Evolutionary conservation across 2,113 vertebrate species (phyloP).

Genomic region (Hydropotes inermis): DNA sequence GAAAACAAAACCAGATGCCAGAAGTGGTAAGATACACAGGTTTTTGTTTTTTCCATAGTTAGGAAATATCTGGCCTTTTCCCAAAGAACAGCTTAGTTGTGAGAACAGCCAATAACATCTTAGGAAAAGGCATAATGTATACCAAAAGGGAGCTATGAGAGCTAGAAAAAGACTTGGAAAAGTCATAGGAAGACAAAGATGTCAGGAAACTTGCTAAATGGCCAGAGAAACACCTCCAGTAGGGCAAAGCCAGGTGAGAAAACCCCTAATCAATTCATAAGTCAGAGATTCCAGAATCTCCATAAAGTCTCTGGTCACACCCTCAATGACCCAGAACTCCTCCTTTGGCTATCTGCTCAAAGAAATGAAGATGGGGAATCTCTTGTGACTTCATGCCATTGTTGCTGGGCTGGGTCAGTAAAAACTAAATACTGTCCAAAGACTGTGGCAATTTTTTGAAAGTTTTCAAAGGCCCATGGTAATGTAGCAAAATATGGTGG

Average conservation of each 20-base stretch:
- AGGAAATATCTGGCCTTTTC: background rate
- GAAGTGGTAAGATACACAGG: background rate
- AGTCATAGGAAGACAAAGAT: background rate
- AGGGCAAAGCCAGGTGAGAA: background rate
- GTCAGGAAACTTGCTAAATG: background rate
- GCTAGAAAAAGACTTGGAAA: background rate
- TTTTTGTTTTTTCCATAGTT: background rate
- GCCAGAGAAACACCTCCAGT: background rate
- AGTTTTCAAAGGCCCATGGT: background rate
- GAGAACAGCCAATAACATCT: background rate
- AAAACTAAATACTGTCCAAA: background rate
- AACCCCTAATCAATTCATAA: background rate
- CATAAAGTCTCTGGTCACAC: background rate
- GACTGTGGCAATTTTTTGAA: background rate
- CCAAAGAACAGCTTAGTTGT: background rate
- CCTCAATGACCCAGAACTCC: background rate
- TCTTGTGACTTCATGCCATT: background rate
- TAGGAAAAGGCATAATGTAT: background rate
- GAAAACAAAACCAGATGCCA: slow-evolving; percentile 8
- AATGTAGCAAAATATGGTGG: background rate
- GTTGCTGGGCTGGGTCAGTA: background rate
- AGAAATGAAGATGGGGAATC: background rate
- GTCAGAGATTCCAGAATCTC: background rate
- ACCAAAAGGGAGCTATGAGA: background rate
- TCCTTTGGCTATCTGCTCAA: background rate